These are phyloP conservation scores for Drosophila borborema DNA, from an alignment of 2,888 invertebrate genomes.

Conservation along the genomic window DNA sequence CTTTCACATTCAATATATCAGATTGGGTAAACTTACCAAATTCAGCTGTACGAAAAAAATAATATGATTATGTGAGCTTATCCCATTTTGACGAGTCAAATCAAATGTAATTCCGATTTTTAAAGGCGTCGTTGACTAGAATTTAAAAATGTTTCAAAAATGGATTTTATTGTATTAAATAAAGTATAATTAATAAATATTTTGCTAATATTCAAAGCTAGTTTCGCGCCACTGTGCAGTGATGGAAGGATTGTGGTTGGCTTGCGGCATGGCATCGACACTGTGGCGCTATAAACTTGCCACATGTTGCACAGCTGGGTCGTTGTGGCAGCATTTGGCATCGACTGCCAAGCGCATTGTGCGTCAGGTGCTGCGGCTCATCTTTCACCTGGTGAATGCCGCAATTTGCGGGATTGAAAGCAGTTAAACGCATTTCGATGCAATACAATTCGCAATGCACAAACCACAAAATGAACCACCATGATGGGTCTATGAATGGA, in stretches of 20 bases:
- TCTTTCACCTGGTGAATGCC: conserved; percentile 72
- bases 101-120: not conserved
- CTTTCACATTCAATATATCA: no score
- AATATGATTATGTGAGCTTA: no score
- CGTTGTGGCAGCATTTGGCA: conserved; percentile 6
- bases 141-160: not conserved
- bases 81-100: not conserved
- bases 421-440: conserved; percentile 19
- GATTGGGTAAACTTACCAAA: no score
- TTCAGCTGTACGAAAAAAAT: no score
- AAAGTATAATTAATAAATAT: no score
- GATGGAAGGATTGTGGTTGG: conserved; percentile 12
- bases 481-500: not conserved
- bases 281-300: conserved; percentile 33
- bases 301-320: conserved; percentile 44
- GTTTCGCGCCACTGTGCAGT: not conserved
- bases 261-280: conserved; percentile 13
- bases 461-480: conserved; percentile 34
- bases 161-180: no score
- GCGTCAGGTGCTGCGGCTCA: conserved; percentile 63
- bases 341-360: no score
- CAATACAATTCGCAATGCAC: no score
- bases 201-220: not conserved
- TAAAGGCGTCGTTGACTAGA: not conserved
- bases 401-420: conserved; percentile 50